phyloP scores from a whole-genome alignment of 2,888 invertebrate genomes.

The Cerastis leucographa region DNA sequence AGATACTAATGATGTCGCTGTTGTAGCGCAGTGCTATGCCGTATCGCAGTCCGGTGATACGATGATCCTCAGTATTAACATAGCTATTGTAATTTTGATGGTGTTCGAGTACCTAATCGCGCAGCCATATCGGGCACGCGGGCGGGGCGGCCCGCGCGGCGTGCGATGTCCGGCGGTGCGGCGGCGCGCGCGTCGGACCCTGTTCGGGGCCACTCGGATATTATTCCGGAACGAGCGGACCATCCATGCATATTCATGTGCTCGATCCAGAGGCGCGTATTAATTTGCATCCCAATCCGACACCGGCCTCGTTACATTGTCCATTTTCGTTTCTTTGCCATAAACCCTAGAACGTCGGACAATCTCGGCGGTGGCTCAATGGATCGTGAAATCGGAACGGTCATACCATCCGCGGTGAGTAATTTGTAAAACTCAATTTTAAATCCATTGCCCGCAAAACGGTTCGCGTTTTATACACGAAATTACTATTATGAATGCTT shows the following conservation, averaged over 20 bases:
- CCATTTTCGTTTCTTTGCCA: conserved; percentile 85
- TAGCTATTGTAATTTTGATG: conserved; percentile 58
- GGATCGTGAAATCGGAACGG: conserved; percentile 76
- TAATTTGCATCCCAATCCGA: conserved; percentile 89
- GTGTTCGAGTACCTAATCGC: conserved; percentile 63
- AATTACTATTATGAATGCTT: conserved; percentile 57
- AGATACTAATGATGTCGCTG: conserved; percentile 48
- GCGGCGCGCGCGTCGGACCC: conserved; percentile 63
- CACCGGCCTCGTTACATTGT: conserved; percentile 81
- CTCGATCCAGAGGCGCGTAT: conserved; percentile 87
- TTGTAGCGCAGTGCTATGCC: conserved; percentile 18
- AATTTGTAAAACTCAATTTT: conserved; percentile 64
- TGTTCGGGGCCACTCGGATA: conserved; percentile 78
- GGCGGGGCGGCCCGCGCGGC: conserved; percentile 36
- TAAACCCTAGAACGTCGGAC: conserved; percentile 71
- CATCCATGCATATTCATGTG: conserved; percentile 88
- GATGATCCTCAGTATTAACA: conserved; percentile 47
- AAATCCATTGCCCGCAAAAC: conserved; percentile 62
- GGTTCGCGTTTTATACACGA: conserved; percentile 43
- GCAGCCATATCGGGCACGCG: conserved; percentile 20
- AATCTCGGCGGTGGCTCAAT: conserved; percentile 74
- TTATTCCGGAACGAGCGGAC: conserved; percentile 84
- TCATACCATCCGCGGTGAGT: conserved; percentile 65
- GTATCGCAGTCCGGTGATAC: conserved; percentile 15
- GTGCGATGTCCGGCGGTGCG: conserved; percentile 35